These are phyloP conservation scores for Donacobius atricapilla DNA, from an alignment of 2,113 vertebrate genomes.

Conservation along the genomic window DNA sequence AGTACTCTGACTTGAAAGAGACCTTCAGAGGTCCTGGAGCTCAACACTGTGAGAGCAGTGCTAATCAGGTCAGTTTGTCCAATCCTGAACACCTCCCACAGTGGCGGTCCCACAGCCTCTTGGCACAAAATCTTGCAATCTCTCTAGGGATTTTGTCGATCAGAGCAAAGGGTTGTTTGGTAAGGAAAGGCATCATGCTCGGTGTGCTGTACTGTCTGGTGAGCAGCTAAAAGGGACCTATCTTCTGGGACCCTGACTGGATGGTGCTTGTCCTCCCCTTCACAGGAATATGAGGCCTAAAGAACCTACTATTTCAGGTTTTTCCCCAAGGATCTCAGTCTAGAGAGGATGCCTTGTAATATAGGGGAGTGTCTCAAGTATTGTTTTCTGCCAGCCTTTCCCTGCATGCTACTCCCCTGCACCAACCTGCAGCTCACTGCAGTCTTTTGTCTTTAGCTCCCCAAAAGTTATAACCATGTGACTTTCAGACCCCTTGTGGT, in stretches of 20 bases:
- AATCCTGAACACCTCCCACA: neutral
- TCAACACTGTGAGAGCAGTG: neutral
- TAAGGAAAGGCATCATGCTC: neutral
- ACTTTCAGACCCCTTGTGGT: neutral
- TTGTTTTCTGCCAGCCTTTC: neutral
- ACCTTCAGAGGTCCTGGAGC: neutral
- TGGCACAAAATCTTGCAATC: neutral
- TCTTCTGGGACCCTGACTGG: neutral
- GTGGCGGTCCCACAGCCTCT: neutral
- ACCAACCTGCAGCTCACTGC: neutral
- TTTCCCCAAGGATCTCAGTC: neutral
- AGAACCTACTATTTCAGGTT: neutral
- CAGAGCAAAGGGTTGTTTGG: neutral
- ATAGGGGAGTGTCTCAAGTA: neutral
- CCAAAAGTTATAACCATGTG: accelerated
- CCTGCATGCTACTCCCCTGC: neutral
- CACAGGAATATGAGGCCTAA: neutral
- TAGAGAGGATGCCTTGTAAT: neutral
- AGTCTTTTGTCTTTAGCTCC: neutral
- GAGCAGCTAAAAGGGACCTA: neutral
- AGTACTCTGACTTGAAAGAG: neutral
- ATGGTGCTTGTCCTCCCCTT: neutral
- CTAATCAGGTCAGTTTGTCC: neutral
- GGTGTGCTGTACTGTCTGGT: neutral
- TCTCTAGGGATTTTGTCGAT: neutral